Conservation (phyloP, 2,113 vertebrate species). For the Cervus canadensis region DNA sequence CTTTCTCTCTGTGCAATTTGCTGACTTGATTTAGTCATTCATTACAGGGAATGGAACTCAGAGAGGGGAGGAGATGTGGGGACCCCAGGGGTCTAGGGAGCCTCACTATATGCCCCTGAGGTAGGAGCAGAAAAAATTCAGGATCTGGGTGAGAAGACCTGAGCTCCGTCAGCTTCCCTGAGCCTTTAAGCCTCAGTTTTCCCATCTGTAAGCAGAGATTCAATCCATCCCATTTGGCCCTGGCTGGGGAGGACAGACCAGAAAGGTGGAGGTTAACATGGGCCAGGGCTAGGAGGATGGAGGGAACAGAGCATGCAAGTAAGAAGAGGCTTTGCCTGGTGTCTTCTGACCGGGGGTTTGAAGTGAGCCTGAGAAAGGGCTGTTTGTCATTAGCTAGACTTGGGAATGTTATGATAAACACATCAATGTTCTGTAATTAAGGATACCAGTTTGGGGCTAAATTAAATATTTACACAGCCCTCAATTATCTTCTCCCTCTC, state of each 20-base stretch:
- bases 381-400: neutral
- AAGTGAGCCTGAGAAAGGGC: neutral
- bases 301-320: rapidly evolving
- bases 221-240: neutral
- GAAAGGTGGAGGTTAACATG: neutral
- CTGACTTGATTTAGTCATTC: neutral
- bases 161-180: neutral
- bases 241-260: neutral
- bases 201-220: neutral
- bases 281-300: rapidly evolving
- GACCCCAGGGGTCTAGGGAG: neutral
- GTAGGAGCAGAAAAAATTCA: neutral
- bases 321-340: neutral
- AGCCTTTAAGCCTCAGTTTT: neutral
- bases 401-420: neutral
- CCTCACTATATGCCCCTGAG: neutral
- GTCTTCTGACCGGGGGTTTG: neutral
- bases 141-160: neutral
- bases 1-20: neutral
- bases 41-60: neutral
- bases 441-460: neutral
- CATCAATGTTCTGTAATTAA: slow-evolving; percentile 14
- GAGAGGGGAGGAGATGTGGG: neutral
- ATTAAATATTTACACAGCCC: slow-evolving; percentile 49
- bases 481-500: neutral